Evolutionary conservation across 2,113 vertebrate genomes (phyloP), one percentile per base, ranked within the genome.

Genomic region (Anolis carolinensis): DNA sequence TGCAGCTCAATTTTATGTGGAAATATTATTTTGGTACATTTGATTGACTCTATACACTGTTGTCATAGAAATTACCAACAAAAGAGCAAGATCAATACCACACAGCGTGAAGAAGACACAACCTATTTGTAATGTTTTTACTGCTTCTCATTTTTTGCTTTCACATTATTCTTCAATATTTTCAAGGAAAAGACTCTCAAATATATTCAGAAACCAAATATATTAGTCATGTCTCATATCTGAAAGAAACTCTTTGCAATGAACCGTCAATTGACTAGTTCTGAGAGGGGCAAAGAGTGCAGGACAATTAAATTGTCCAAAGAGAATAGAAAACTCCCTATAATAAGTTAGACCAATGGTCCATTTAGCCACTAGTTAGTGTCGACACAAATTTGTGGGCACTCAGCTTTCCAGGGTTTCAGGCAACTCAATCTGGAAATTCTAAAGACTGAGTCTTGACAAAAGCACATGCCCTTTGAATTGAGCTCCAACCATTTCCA

Each of bases 41-140:
- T 81, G 75, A 90, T 52, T 75, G 79, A 83, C n/a, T 92, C 83
- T 68, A 70, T 9, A 82, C 87, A 81, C 44, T 72, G 34, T 84
- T 83, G 70, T 90, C 70, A 86, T 78, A 87, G 70, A 84, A 70
- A 88, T 82, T 85, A 91, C 72, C 34, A 79, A 72, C 76, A 89
- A 80, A 86, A 88, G 87, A 85, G 0, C 76, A 68, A 88, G 79
- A 89, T 93, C 92, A 88, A 86, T 91, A 81, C 18, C 48, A 44
- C 83, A 85, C 79, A 87, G 81, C 39, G 88, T 87, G 73, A 83
- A 93, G 87, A 76, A 77, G 65, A 91, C 89, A 86, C 48, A 32
- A 21, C 68, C 34, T 67, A 55, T 75, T 80, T 67, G 76, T 55
- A 74, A 81, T 74, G 59, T 80, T 74, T 68, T 84, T 7, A 39